These are phyloP conservation scores for Lutjanus campechanus DNA, from an alignment of 2,797 vertebrate genomes.

Conservation along the genomic window DNA sequence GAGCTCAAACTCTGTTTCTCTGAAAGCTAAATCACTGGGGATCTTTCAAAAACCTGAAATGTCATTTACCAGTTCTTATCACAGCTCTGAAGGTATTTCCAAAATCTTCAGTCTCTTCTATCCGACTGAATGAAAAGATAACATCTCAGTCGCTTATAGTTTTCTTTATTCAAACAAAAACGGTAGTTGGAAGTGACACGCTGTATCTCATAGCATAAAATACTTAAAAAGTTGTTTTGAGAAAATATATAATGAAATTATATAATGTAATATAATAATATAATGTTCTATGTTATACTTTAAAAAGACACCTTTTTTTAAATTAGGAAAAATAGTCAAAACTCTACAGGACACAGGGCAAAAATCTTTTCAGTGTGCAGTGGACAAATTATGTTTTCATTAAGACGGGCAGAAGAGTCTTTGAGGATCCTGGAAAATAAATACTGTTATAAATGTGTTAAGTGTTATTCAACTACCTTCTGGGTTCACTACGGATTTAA, in stretches of 20 bases:
- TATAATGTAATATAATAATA: no score
- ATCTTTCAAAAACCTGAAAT: neutral
- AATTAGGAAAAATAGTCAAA: neutral
- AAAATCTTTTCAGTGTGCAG: neutral
- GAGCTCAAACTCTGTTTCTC: neutral
- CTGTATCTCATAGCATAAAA: neutral
- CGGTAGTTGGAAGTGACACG: neutral
- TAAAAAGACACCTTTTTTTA: neutral
- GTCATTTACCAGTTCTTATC: neutral
- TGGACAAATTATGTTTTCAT: neutral
- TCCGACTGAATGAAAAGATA: neutral
- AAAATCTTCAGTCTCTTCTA: neutral
- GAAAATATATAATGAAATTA: no score
- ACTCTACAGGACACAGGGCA: neutral
- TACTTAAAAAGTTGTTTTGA: no score
- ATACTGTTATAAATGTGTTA: neutral
- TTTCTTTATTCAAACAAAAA: neutral
- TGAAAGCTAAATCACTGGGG: neutral
- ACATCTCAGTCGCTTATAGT: neutral
- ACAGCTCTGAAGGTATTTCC: conserved; percentile 10
- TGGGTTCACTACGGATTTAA: neutral
- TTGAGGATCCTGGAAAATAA: neutral
- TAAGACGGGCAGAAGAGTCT: neutral
- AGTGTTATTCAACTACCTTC: conserved; percentile 9
- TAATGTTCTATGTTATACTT: no score